Base-by-base conservation (phyloP, 2,797 vertebrate species). In the Molossus molossus region DNA sequence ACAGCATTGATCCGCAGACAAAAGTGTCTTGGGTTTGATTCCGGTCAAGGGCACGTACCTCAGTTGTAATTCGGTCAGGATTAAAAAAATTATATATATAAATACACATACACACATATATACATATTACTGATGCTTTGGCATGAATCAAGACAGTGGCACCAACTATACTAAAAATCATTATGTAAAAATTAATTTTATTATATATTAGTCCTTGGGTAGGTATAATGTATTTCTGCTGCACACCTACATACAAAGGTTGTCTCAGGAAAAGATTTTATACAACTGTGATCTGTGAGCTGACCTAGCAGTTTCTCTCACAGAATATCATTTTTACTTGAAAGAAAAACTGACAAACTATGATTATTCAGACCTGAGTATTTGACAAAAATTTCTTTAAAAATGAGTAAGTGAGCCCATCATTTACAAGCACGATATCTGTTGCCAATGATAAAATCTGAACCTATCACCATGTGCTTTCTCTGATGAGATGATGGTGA, bases 301-400 rank as follows among this genome's bases (percentile, higher is more conserved):
- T 55, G 48, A 90, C 33, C 23, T 25, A 50, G 21, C 11, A 90
- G 82, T 23, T 84, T 85, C 70, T 92, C n/a, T 62, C 40, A 88
- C 11, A 60, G n/a, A 82, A 29, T 20, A 87, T 37, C 5, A 91
- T 73, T 89, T 94, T 77, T 27, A 64, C 33, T 93, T 91, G 23
- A 90, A 80, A 81, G 67, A 69, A 65, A 82, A 64, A 89, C 0
- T 33, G 77, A 67, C 55, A 86, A 72, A 48, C 45, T 27, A 5
- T 79, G 65, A 87, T 73, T 83, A 87, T 23, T 88, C 70, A 70
- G 15, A 93, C 25, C 48, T 65, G 18, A 8, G 4, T 29, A 67
- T 55, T 1, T 75, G 40, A 75, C 60, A 95, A 37, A 93, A 77
- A 90, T 27, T 89, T 77, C 73, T 37, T 67, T 13, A 67, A 90